Conservation (phyloP, 2,888 invertebrate genomes). For the Hemicrepidius hirtus region DNA sequence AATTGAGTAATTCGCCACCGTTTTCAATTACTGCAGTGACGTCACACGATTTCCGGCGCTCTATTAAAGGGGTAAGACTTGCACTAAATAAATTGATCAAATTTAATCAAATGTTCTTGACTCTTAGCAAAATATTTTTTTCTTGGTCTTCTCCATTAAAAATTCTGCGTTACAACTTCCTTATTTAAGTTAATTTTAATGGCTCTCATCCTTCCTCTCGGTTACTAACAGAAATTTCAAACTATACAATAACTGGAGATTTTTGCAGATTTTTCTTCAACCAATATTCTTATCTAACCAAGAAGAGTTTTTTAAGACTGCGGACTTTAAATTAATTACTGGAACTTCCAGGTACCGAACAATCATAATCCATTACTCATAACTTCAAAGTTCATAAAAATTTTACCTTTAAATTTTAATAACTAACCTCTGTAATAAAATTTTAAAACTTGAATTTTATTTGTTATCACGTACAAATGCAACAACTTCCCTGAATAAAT, state of each 20-base stretch:
- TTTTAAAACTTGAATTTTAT: too few relatives aligned
- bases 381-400: too few relatives aligned
- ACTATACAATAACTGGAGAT: too few relatives aligned
- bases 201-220: not conserved
- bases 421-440: too few relatives aligned
- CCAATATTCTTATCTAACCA: too few relatives aligned
- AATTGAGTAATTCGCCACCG: constrained; percentile 54
- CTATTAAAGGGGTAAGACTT: constrained; percentile 59
- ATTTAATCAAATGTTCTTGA: constrained; percentile 34
- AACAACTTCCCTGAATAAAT: not conserved
- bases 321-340: too few relatives aligned
- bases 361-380: too few relatives aligned
- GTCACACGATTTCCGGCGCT: constrained; percentile 58
- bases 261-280: too few relatives aligned
- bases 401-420: too few relatives aligned
- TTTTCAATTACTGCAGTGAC: constrained; percentile 60
- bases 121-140: constrained; percentile 6
- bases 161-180: constrained; percentile 5
- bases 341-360: too few relatives aligned
- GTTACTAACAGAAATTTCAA: not conserved
- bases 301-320: too few relatives aligned
- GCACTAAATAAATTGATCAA: constrained; percentile 45
- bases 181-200: not conserved
- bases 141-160: not conserved
- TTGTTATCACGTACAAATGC: too few relatives aligned